Evolutionary conservation across 2,113 vertebrate species (phyloP), one percentile per base, ranked within the genome.

Genomic region (Microcebus lehilahytsara): DNA sequence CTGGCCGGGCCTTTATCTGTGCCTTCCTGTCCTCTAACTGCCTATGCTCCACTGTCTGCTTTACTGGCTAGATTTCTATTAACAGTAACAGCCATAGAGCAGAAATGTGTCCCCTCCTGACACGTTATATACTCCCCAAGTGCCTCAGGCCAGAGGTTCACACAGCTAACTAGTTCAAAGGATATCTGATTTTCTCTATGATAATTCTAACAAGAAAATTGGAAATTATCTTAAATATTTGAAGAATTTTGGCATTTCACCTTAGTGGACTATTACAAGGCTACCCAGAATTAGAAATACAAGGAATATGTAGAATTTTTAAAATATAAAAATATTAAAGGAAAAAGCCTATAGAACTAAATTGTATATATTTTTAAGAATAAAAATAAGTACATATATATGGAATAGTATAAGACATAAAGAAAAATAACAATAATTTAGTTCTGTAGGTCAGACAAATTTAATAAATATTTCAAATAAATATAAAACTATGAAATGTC

Each of bases 381-480:
- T 74, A 77, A 93, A 93, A 92, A 62, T 5, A 96, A 8, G 11
- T 56, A 95, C 30, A 79, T 27, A 32, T 30, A 23, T 23, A 23
- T 42, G 22, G 16, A 88, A 60, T 20, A 58, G 13, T 51, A 34
- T 23, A 56, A 25, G 17, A 96, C 42, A 67, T 46, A 78, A 56
- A 62, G 34, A 72, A 5, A 81, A 84, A 51, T 64, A 89, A 95
- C 51, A 87, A 85, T 30, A 95, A 72, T 83, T 81, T 95, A 83
- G 62, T 85, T 93, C n/a, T 95, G 32, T 77, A 67, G 22, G 25
- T 86, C 90, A 96, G 62, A 79, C 96, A 93, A 86, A 84, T 84
- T 87, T 88, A 96, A 94, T 90, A 93, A 51, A 40, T 71, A 87
- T 80, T 84, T 72, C 84, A 95, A 94, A 95, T 93, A 93, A 84